Conservation (phyloP, 2,113 vertebrate species). For the Apaloderma vittatum region DNA sequence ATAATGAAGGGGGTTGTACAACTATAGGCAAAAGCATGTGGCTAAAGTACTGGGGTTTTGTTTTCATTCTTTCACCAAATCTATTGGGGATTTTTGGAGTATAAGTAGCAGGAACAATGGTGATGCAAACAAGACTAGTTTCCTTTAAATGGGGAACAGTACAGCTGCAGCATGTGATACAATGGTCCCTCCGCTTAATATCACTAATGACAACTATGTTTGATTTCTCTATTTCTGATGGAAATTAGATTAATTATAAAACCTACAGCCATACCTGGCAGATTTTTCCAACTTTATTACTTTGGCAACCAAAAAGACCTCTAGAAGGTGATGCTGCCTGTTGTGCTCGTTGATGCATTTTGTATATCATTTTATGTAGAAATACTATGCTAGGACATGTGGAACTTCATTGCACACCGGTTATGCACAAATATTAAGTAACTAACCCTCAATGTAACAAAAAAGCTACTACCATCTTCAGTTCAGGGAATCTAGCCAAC, state of each 20-base stretch:
- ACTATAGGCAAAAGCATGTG: not conserved
- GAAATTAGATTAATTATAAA: not conserved
- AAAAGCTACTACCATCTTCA: not conserved
- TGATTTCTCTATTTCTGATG: not conserved
- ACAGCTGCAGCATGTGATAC: not conserved
- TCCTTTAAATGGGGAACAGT: not conserved
- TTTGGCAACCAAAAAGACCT: not conserved
- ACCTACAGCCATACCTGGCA: not conserved
- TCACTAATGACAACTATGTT: rapidly evolving
- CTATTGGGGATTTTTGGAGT: not conserved
- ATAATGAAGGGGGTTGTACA: not conserved
- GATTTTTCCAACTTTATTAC: not conserved
- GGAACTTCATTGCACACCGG: not conserved
- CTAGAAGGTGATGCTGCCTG: not conserved
- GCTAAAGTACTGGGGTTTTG: not conserved
- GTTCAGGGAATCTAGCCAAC: not conserved
- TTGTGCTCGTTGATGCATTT: not conserved
- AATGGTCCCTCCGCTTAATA: not conserved
- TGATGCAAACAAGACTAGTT: not conserved
- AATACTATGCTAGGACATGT: not conserved
- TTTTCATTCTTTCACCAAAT: not conserved
- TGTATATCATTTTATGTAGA: not conserved
- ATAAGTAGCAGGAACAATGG: not conserved
- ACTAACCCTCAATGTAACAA: not conserved
- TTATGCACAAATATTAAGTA: not conserved